Percentiles rank a stretch among this genome's conserved stretches.
Evolutionary conservation across 1,140 invertebrate genomes (phyloP).

Genomic region (Drosophila nebulosa): DNA sequence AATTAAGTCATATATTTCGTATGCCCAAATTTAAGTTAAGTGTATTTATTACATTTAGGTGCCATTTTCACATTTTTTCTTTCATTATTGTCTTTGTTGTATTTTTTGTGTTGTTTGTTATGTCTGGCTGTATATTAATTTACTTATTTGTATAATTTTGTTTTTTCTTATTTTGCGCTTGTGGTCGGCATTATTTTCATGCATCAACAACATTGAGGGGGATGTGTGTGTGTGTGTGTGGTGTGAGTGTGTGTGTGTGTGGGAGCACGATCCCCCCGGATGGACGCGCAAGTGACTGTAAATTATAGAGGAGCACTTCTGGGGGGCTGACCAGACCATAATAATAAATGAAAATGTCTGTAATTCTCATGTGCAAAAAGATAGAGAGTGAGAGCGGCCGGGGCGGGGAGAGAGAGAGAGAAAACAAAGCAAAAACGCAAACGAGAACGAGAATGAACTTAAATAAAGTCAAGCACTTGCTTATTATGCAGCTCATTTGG

Average conservation of each 20-base stretch:
- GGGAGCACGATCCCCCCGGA: constrained; percentile 37
- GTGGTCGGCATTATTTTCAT: constrained; percentile 59
- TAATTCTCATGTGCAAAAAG: constrained; percentile 67
- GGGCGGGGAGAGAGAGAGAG: too few species aligned
- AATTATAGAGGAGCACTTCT: constrained; percentile 49
- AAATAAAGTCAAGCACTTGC: constrained; percentile 37
- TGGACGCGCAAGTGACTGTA: constrained; percentile 55
- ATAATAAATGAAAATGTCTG: constrained; percentile 78
- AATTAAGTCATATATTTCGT: not conserved
- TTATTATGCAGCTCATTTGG: constrained; percentile 75
- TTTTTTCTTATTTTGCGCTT: constrained; percentile 33
- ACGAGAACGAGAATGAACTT: constrained; percentile 16
- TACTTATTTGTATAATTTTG: constrained; percentile 27
- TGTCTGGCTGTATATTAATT: constrained; percentile 49
- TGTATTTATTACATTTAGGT: constrained; percentile 33
- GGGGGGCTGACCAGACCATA: constrained; percentile 54
- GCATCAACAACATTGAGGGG: constrained; percentile 29
- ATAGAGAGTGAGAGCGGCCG: constrained; percentile 1
- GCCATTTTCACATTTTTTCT: constrained; percentile 13
- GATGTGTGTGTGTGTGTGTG: constrained; percentile 59
- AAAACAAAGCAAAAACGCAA: constrained; percentile 14
- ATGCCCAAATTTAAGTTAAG: constrained; percentile 15
- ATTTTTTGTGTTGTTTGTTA: constrained; percentile 36
- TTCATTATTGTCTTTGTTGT: constrained; percentile 12
- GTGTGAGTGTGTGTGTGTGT: constrained; percentile 58